Evolutionary conservation across 1,140 invertebrate species (phyloP), one percentile per base, ranked within the genome.

Genomic region (Melitaea cinxia): DNA sequence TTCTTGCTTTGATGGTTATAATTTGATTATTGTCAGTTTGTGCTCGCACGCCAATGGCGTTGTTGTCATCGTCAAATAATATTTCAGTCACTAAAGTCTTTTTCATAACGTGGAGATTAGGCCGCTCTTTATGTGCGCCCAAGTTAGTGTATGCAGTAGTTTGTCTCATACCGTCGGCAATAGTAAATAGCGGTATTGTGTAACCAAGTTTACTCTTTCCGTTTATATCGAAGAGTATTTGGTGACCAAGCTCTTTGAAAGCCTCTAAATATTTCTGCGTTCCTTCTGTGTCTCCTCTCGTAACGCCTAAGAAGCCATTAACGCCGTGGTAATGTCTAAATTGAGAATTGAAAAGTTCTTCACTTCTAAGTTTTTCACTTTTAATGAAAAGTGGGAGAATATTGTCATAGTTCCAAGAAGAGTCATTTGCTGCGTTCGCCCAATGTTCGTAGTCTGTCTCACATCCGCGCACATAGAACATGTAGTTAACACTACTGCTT

Each of bases 401-500:
- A 10, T 64, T 56, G 15, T 58, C 6, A 21, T 66, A 76, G 23
- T 39, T 65, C 77, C 77, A 79, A 0, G 58, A 58, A 19, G 24
- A 55, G 42, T 79, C 68, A 17, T 68, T 56, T 1, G 60, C 57
- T 4, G 56, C 62, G 23, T 30, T 21, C 12, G 74, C 74, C 77
- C 77, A 79, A 9, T 15, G 33, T 6, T 73, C 45, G 37, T 70
- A 79, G 50, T 79, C 77, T 2, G 45, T 28, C 14, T 57, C 58
- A 39, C 68, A 55, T 0, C 75, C 77, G 14, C 77, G 68, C 12
- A 66, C 70, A 49, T 80, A 80, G 12, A 69, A 23, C 93, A 96
- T 92, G 65, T 95, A 97, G 85, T 96, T 96, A 1, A 95, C 92
- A 1, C 95, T 92, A 26, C 94, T 95, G 1, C 93, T 93, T 0